Base-by-base conservation (phyloP, 1,140 invertebrate species). In the Arctopsyche grandis region DNA sequence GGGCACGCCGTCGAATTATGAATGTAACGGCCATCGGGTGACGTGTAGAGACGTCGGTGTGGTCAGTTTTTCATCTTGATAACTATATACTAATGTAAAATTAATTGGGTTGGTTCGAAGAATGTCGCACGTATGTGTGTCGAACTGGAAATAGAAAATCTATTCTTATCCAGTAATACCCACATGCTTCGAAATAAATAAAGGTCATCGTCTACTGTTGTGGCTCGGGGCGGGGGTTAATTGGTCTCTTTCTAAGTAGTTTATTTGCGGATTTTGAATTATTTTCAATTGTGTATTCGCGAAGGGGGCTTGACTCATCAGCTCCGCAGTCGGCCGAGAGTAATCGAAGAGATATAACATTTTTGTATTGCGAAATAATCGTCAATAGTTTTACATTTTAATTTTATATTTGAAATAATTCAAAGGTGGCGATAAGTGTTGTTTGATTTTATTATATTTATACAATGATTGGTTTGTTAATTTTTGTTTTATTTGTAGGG, bases 41-140 rank as follows among this genome's bases (percentile, higher is more conserved):
- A 43, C 58, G 48, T 69, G 75, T 38, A 60, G 81, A 63, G 81
- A 82, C 43, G 75, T 82, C 63, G 81, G 81, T 16, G 81, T 82
- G 44, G 80, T 82, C 29, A 79, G 80, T 74, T 22, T 43, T 46
- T 19, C 0, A 14, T 52, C 19, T 60, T 24, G 4, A 48, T 44
- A 70, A 29, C 24, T n/a, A 70, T 9, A 44, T 70, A 19, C 48
- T 38, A 70, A 38, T 52, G 16, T 16, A 52, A 52, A 12, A 52
- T 52, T 14, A 16, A 52, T 52, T 12, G 16, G 48, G 16, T 52
- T 52, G 10, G 10, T 52, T 3, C 1, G 4, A 16, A 52, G 48
- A 14, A 52, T 52, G 48, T 12, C 16, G 16, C 16, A 4, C 16
- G 48, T 52, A 52, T 52, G 48, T 52, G 16, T 52, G 48, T 16